Conservation (phyloP, 2,888 invertebrate genomes). For the Plusia festucae region DNA sequence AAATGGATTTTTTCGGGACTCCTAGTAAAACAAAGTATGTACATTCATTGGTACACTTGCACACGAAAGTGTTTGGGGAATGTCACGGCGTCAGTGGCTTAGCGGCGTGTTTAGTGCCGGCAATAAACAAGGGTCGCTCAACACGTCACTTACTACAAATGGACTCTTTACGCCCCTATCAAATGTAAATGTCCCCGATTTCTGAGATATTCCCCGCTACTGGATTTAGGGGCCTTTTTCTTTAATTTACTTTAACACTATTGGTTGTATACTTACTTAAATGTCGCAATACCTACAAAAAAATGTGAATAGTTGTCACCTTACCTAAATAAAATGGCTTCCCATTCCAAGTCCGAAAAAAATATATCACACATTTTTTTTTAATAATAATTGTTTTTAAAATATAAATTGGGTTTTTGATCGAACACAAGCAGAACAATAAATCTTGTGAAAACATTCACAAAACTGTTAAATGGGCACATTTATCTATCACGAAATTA, state of each 20-base stretch:
- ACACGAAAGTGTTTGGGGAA: slow-evolving; percentile 48
- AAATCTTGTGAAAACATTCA: slow-evolving; percentile 33
- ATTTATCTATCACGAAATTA: slow-evolving; percentile 53
- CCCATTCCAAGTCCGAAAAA: not conserved
- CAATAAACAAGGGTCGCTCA: slow-evolving; percentile 79
- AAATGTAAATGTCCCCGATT: slow-evolving; percentile 71
- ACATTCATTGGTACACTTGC: slow-evolving; percentile 28
- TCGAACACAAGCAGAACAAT: not conserved
- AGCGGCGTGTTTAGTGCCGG: slow-evolving; percentile 76
- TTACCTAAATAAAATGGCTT: not conserved
- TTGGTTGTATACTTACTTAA: not conserved
- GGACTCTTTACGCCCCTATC: slow-evolving; percentile 76
- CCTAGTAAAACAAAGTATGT: slow-evolving; percentile 1
- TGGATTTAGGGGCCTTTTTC: not conserved
- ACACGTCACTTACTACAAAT: slow-evolving; percentile 80
- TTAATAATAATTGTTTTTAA: not conserved
- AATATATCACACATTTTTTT: not conserved
- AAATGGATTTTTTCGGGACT: not conserved
- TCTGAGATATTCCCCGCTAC: slow-evolving; percentile 22
- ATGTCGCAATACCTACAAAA: not conserved
- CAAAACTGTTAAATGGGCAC: slow-evolving; percentile 44
- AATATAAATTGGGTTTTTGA: slow-evolving; percentile 1
- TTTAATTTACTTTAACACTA: slow-evolving; percentile 5
- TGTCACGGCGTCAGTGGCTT: slow-evolving; percentile 63
- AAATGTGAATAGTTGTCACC: not conserved